phyloP scores from a whole-genome alignment of 1,140 invertebrate genomes.

The Hyposmocoma kahamanoa region DNA sequence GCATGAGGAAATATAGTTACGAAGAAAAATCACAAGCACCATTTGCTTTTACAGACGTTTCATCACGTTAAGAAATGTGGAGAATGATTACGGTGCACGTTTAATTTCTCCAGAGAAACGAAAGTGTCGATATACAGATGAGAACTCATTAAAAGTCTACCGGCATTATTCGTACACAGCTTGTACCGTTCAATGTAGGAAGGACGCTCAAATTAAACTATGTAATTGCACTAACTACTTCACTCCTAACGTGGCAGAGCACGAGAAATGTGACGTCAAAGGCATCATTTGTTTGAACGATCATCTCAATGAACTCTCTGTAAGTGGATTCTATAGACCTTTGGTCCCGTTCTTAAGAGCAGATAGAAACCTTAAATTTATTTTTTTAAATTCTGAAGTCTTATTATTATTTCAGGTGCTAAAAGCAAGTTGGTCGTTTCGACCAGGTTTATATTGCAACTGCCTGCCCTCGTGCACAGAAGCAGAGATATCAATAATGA shows the following conservation, averaged over 20 bases:
- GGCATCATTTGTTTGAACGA: conserved; percentile 77
- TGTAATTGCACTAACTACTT: conserved; percentile 82
- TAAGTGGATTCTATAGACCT: conserved; percentile 63
- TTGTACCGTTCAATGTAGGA: conserved; percentile 80
- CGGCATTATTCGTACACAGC: conserved; percentile 79
- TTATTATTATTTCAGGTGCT: conserved; percentile 33
- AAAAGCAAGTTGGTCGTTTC: conserved; percentile 60
- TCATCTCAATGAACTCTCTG: conserved; percentile 76
- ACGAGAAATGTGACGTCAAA: conserved; percentile 49
- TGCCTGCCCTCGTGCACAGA: conserved; percentile 78
- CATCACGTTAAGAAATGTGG: conserved; percentile 75
- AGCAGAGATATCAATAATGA: conserved; percentile 75
- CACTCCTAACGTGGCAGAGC: conserved; percentile 74
- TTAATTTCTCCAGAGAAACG: conserved; percentile 73
- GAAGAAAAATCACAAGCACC: too few relatives aligned
- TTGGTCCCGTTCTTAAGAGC: too few relatives aligned
- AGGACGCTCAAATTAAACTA: conserved; percentile 74
- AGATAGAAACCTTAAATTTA: too few relatives aligned
- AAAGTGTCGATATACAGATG: conserved; percentile 78
- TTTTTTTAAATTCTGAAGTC: neutral
- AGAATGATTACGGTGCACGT: conserved; percentile 75
- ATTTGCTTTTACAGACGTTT: conserved; percentile 60
- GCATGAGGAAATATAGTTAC: too few relatives aligned
- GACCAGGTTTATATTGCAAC: conserved; percentile 74
- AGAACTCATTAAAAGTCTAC: conserved; percentile 77